Base-by-base conservation (phyloP, 2,797 vertebrate genomes). In the Muscicapa striata region DNA sequence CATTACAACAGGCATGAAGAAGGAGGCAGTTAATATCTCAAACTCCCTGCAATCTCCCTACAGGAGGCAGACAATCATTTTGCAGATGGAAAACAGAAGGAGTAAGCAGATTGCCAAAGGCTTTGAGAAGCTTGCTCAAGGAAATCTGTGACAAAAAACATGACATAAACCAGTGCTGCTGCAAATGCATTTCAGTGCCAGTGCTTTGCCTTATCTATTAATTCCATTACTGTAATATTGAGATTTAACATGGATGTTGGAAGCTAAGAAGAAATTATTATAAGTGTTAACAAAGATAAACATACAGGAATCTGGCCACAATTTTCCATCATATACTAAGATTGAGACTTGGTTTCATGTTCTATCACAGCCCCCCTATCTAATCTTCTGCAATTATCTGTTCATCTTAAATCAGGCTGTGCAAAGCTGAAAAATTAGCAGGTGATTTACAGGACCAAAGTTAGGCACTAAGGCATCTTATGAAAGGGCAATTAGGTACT, bases 31-130 rank as follows among this genome's bases (percentile, higher is more conserved):
- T 86, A 34, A 3, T 46, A 75, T 32, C 77, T 84, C 91, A 55
- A 13, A 82, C 13, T 76, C 40, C 76, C 36, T 88, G 90, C 84
- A 66, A 38, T 87, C 46, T 61, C 89, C 78, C 77, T 48, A 45
- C 63, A 84, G 1, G 13, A 94, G 69, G 74, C 87, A 94, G 69
- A 88, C 74, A 52, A 93, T 88, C 59, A 82, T 91, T 91, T 41
- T 82, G 67, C 80, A 96, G 96, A 96, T 85, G 90, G 84, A 94
- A 96, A 93, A 68, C 89, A 94, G 91, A 89, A 94, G 87, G 84
- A 92, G 57, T 32, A 85, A 95, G 89, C 87, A 94, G 94, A 92
- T 34, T 96, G 94, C 89, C 95, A 94, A 84, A 90, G 68, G 84
- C 95, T 92, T 92, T 76, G 89, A 95, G 89, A 90, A 94, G 74